A percentile compares a stretch with the other conserved stretches of the same genome.
phyloP scores from a whole-genome alignment of 2,113 vertebrate genomes.

The Pelmatolapia mariae region DNA sequence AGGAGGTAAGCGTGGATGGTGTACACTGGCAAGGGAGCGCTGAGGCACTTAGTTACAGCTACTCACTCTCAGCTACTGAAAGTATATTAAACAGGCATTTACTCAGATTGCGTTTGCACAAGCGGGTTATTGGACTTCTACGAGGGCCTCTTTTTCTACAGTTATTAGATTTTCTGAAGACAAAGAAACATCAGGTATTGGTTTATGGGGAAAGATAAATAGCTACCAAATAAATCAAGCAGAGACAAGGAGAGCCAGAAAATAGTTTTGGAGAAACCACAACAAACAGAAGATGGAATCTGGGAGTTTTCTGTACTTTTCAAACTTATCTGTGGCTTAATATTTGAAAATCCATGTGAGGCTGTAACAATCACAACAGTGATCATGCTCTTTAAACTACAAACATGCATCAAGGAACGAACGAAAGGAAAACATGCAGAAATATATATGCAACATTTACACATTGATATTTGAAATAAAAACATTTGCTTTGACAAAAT shows the following conservation, averaged over 20 bases:
- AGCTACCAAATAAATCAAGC: neutral
- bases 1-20: constrained; percentile 19
- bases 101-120: neutral
- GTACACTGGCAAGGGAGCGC: neutral
- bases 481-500: neutral
- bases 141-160: neutral
- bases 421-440: neutral
- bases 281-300: neutral
- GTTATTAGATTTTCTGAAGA: constrained; percentile 18
- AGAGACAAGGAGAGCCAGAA: neutral
- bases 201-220: neutral
- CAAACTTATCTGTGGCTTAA: neutral
- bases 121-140: neutral
- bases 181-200: constrained; percentile 14
- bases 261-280: neutral
- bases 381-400: neutral
- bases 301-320: neutral
- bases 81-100: neutral
- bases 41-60: neutral
- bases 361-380: neutral
- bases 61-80: constrained; percentile 1
- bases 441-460: neutral
- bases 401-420: constrained; percentile 4
- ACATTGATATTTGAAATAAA: neutral
- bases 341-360: neutral